phyloP scores from a whole-genome alignment of 2,113 vertebrate genomes.

The Lepus europaeus region DNA sequence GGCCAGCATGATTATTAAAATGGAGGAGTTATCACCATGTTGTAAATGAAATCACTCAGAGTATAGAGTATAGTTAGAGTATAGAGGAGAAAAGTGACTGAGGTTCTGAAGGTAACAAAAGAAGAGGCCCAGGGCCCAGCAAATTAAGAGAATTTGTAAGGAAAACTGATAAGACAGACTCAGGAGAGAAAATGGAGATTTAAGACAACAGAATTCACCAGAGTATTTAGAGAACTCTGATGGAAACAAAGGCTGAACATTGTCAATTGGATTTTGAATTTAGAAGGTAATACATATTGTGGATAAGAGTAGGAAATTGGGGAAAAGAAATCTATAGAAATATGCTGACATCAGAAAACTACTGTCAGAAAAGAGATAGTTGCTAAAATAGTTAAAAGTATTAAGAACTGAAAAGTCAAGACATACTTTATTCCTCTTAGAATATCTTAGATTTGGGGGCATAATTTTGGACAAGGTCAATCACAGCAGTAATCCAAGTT shows the following conservation, averaged over 20 bases:
- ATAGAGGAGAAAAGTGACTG: not conserved
- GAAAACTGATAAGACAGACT: not conserved
- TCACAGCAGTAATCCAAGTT: not conserved
- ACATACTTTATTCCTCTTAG: not conserved
- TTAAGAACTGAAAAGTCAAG: not conserved
- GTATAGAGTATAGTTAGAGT: not conserved
- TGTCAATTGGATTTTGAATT: not conserved
- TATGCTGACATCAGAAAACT: not conserved
- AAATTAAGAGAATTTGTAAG: not conserved
- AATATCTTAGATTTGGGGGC: not conserved
- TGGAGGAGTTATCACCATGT: not conserved
- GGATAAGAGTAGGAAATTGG: not conserved
- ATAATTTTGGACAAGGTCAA: not conserved
- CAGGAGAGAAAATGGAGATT: not conserved
- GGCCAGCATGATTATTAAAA: not conserved
- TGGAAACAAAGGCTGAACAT: not conserved
- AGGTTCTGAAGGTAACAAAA: not conserved
- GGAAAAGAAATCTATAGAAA: not conserved
- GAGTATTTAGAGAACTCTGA: not conserved
- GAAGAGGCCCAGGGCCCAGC: not conserved
- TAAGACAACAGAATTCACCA: not conserved
- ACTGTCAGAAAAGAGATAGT: not conserved
- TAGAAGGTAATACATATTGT: not conserved
- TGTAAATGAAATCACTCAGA: not conserved
- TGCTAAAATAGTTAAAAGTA: not conserved